Base-by-base conservation (phyloP, 1,140 invertebrate genomes). In the Bombus waltoni region DNA sequence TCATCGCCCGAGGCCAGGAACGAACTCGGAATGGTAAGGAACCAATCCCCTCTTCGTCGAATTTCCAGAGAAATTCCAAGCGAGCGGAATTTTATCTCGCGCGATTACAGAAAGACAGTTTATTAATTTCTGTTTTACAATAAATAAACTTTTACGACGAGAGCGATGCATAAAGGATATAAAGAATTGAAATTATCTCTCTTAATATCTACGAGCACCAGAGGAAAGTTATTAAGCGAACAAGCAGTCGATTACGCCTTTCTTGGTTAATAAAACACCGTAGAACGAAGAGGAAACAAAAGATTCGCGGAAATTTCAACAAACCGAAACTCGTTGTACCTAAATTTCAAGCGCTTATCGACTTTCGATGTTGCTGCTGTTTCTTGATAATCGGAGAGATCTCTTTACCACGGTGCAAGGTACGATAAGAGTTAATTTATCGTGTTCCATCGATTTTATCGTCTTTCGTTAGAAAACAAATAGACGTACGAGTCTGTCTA, bases 191-290 rank as follows among this genome's bases (percentile, higher is more conserved):
- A 71, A 87, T 65, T 76, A 57, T 44, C 25, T 13, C n/a, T 13
- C 0, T 25, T 25, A 22, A 81, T 71, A 70, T 87, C 81, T 87
- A 22, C 47, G 47, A 53, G 47, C 47, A 2, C 42, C 1, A 13
- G 2, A 32, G 28, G 25, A 38, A 77, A n/a, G 76, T 70, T n/a
- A 32, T 10, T 11, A 13, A 32, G 38, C 44, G 76, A n/a, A 42
- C 42, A 18, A 47, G 42, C n/a, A 15, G n/a, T 22, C 53, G 53
- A 44, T 81, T 65, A 65, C n/a, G 47, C 28, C 42, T 40, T 62
- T 40, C 53, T 25, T 81, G 22, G 72, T 81, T 76, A 76, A 81
- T 65, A n/a, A 74, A 25, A 44, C 38, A 9, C 5, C 40, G 35
- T 32, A 2, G 8, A 13, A 25, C 10, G 2, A 22, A 44, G 5